Percentiles rank a stretch among this genome's conserved stretches.
Conservation (phyloP, 2,113 vertebrate species). For the Scartelaos histophorus region DNA sequence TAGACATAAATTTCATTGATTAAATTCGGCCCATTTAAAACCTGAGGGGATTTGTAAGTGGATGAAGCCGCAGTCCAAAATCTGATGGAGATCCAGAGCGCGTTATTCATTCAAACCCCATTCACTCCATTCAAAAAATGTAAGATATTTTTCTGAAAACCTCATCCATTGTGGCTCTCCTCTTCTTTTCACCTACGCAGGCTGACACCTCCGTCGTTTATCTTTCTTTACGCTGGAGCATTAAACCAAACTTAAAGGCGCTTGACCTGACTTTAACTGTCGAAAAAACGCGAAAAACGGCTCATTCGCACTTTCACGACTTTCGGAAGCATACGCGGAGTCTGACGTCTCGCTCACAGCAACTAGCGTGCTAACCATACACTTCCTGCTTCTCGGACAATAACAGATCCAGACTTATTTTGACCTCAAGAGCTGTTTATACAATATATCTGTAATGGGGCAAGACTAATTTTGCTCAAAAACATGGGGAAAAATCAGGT, state of each 20-base stretch:
- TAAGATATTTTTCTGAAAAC: constrained; percentile 8
- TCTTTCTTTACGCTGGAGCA: constrained; percentile 14
- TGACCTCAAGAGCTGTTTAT: no score
- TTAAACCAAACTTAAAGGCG: constrained; percentile 10
- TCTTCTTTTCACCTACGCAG: constrained; percentile 35
- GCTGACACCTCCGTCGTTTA: constrained; percentile 19
- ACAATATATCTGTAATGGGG: no score
- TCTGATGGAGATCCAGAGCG: constrained; percentile 30
- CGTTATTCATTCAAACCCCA: constrained; percentile 21
- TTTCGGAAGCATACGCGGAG: no score
- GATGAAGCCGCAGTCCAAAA: constrained; percentile 26
- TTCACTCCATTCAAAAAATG: constrained; percentile 16
- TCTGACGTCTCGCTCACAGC: no score
- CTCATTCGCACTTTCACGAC: no score
- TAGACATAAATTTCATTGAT: constrained; percentile 32
- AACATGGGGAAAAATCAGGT: no score
- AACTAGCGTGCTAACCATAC: no score
- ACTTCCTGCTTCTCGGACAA: no score
- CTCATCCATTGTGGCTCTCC: constrained; percentile 22
- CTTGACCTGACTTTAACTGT: no score
- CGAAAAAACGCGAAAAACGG: no score
- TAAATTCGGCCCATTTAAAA: constrained; percentile 23
- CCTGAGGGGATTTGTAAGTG: constrained; percentile 9
- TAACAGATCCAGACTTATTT: no score
- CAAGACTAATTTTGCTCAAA: no score